Conservation (phyloP, 2,113 vertebrate species). For the Solenodon paradoxus region DNA sequence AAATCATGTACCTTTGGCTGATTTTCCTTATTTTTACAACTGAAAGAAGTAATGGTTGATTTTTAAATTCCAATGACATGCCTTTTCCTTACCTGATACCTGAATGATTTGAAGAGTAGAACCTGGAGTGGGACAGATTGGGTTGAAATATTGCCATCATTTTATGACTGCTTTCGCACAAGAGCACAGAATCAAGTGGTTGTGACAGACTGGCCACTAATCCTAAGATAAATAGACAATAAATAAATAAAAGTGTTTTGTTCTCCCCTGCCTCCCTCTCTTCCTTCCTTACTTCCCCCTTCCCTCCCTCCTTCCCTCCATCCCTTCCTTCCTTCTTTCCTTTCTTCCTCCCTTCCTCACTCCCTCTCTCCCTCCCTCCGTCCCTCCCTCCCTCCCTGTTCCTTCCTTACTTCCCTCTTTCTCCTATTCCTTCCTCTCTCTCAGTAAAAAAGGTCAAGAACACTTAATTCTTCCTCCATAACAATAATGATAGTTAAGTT, state of each 20-base stretch:
- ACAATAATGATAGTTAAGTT: neutral
- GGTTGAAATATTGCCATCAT: neutral
- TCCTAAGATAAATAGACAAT: neutral
- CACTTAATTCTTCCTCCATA: neutral
- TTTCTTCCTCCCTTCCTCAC: no score
- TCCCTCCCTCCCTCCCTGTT: no score
- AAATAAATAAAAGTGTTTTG: no score
- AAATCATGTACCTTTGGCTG: neutral
- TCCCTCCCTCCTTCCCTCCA: no score
- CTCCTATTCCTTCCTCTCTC: no score
- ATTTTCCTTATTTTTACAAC: neutral
- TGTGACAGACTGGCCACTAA: neutral
- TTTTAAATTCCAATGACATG: neutral
- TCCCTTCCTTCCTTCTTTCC: no score
- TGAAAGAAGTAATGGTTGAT: neutral
- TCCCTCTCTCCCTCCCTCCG: no score
- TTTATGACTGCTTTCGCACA: neutral
- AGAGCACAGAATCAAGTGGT: neutral
- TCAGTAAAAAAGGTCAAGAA: no score
- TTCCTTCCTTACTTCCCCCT: no score
- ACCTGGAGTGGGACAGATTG: neutral
- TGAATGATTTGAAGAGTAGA: neutral
- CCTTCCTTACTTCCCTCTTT: no score
- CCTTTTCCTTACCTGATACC: neutral
- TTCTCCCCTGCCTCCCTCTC: no score